phyloP scores from a whole-genome alignment of 2,113 vertebrate species.

The Triplophysa siluroides region DNA sequence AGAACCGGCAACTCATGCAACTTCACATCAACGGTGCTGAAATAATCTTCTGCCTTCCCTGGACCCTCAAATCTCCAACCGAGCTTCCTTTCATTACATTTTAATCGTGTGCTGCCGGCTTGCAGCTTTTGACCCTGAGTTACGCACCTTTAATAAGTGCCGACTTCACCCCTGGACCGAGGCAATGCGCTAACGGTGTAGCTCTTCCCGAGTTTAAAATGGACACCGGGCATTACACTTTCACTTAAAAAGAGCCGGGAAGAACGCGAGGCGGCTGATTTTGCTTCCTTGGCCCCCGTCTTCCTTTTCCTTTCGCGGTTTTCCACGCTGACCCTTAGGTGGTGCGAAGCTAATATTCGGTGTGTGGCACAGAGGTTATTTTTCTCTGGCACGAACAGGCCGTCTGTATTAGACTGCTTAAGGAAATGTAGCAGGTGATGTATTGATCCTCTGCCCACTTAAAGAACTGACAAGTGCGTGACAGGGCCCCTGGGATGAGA shows the following conservation, averaged over 20 bases:
- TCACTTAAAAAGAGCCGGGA: slow-evolving; percentile 58
- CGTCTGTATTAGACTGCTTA: slow-evolving; percentile 54
- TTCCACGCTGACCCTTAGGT: slow-evolving; percentile 60
- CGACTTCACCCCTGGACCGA: slow-evolving; percentile 73
- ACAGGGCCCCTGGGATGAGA: slow-evolving; percentile 19
- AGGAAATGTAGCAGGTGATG: slow-evolving; percentile 65
- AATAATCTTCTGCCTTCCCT: slow-evolving; percentile 42
- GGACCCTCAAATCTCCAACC: slow-evolving; percentile 56
- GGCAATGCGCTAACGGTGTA: slow-evolving; percentile 64
- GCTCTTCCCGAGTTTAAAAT: slow-evolving; percentile 70
- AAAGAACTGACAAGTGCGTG: slow-evolving; percentile 60
- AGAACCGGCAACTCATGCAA: slow-evolving; percentile 38
- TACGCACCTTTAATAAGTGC: slow-evolving; percentile 77
- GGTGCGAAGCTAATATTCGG: slow-evolving; percentile 46
- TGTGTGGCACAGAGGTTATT: slow-evolving; percentile 61
- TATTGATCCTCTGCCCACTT: slow-evolving; percentile 62
- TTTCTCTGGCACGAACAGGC: slow-evolving; percentile 57
- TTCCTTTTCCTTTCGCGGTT: slow-evolving; percentile 55
- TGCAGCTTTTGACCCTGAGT: slow-evolving; percentile 71
- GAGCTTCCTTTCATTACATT: slow-evolving; percentile 77
- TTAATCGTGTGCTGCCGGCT: slow-evolving; percentile 76
- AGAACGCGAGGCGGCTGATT: slow-evolving; percentile 20
- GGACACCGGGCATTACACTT: slow-evolving; percentile 71
- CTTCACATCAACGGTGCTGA: slow-evolving; percentile 36
- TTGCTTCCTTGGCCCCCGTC: slow-evolving; percentile 34